Evolutionary conservation across 53 echinoderm and acorn worm genomes (phyloP).

Genomic region (Hippasteria phrygiana): DNA sequence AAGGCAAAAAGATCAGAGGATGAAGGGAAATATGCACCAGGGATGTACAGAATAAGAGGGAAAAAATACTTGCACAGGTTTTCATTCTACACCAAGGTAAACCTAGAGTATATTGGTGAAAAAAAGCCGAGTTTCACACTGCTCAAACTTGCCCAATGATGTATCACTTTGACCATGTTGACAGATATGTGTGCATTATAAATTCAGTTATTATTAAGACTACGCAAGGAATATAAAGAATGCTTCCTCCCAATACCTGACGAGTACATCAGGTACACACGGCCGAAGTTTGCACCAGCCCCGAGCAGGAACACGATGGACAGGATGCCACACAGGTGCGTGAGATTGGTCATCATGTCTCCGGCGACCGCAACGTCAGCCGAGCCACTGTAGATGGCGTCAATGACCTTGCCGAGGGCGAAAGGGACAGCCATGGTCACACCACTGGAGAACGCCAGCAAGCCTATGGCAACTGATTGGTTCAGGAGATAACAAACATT

Average conservation of each 20-base stretch:
- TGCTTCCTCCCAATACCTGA: constrained; percentile 66
- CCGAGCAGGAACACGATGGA: constrained; percentile 83
- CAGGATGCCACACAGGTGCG: constrained; percentile 70
- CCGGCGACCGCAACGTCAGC: constrained; percentile 45
- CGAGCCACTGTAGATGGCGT: constrained; percentile 84
- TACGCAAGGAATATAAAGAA: too few relatives aligned
- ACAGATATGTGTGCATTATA: too few relatives aligned
- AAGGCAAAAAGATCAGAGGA: too few relatives aligned
- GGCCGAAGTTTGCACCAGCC: constrained; percentile 89
- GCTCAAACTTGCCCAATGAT: too few relatives aligned
- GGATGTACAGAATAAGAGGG: too few relatives aligned
- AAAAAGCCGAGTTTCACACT: too few relatives aligned
- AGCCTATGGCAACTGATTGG: constrained; percentile 36
- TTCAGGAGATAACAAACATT: neutral
- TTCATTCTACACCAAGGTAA: too few relatives aligned
- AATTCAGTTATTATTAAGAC: too few relatives aligned
- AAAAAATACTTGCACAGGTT: too few relatives aligned
- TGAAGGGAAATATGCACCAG: too few relatives aligned
- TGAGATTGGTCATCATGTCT: constrained; percentile 83
- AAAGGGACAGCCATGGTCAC: constrained; percentile 94
- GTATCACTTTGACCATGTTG: too few relatives aligned
- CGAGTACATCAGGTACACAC: constrained; percentile 92
- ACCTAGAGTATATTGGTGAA: too few relatives aligned
- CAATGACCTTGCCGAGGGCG: constrained; percentile 91
- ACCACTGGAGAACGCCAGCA: constrained; percentile 87